These are phyloP conservation scores for Ochropleura plecta DNA, from an alignment of 2,888 invertebrate genomes.

Conservation along the genomic window DNA sequence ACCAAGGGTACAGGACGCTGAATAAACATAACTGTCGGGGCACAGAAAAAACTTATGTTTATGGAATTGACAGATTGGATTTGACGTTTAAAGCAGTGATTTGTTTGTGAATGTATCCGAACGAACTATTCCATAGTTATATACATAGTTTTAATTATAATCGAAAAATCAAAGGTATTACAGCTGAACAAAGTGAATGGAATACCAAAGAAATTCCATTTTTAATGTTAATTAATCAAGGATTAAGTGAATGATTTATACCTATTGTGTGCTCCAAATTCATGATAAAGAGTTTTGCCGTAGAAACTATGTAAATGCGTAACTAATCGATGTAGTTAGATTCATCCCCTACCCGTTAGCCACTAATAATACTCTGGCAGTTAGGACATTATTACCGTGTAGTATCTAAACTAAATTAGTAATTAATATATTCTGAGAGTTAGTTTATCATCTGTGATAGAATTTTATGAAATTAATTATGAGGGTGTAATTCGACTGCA, in stretches of 20 bases:
- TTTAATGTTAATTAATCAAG: slow-evolving; percentile 27
- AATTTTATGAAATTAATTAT: slow-evolving; percentile 63
- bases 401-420: slow-evolving; percentile 51
- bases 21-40: slow-evolving; percentile 28
- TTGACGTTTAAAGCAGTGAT: slow-evolving; percentile 56
- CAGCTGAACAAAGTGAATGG: slow-evolving; percentile 31
- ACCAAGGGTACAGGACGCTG: slow-evolving; percentile 48
- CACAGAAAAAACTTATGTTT: slow-evolving; percentile 33
- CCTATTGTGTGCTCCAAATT: slow-evolving; percentile 35
- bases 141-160: slow-evolving; percentile 34
- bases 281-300: slow-evolving; percentile 19
- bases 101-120: slow-evolving; percentile 61
- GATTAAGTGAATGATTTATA: slow-evolving; percentile 28
- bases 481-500: slow-evolving; percentile 52
- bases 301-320: slow-evolving; percentile 38
- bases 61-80: slow-evolving; percentile 58
- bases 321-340: slow-evolving; percentile 44
- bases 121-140: slow-evolving; percentile 58
- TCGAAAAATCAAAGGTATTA: slow-evolving; percentile 27
- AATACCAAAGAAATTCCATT: slow-evolving; percentile 47
- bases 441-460: slow-evolving; percentile 73
- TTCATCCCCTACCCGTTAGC: slow-evolving; percentile 49
- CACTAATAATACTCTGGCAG: slow-evolving; percentile 55
- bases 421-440: slow-evolving; percentile 53
- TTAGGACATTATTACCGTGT: slow-evolving; percentile 45